These are phyloP conservation scores for Styela clava DNA, from an alignment of 23 tunicate species.

Conservation along the genomic window DNA sequence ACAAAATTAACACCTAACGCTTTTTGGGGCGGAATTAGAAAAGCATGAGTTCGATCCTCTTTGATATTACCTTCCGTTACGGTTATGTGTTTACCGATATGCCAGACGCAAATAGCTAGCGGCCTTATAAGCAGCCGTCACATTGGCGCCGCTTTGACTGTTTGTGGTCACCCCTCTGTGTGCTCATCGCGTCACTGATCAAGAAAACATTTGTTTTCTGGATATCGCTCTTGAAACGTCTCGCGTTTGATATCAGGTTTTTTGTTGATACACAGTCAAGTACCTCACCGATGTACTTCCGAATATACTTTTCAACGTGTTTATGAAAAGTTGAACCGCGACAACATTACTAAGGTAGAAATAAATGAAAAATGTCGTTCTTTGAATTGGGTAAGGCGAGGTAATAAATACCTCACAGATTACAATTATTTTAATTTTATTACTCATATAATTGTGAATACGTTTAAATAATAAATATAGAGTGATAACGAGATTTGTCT, in stretches of 20 bases:
- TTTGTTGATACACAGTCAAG: background rate
- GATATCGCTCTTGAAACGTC: background rate
- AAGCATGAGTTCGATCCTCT: background rate
- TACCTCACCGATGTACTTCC: background rate
- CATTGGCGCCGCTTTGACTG: constrained; percentile 29
- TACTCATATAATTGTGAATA: too few species aligned
- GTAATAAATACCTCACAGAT: too few species aligned
- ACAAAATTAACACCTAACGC: background rate
- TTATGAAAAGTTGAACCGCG: too few species aligned
- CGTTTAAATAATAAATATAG: too few species aligned
- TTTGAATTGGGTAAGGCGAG: too few species aligned
- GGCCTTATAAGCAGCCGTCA: constrained; percentile 18
- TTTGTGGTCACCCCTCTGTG: constrained; percentile 14
- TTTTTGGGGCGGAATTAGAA: background rate
- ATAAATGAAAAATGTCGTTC: too few species aligned
- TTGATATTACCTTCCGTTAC: background rate
- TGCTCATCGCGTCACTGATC: background rate
- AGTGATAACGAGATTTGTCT: too few species aligned
- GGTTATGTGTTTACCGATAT: constrained; percentile 19
- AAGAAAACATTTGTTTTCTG: background rate
- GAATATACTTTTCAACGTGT: background rate
- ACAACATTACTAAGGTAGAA: too few species aligned
- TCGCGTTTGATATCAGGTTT: background rate
- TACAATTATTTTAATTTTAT: too few species aligned
- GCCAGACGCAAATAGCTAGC: constrained; percentile 40